These are phyloP conservation scores for Catajapyx aquilonaris DNA, from an alignment of 1,140 invertebrate species.

Conservation along the genomic window DNA sequence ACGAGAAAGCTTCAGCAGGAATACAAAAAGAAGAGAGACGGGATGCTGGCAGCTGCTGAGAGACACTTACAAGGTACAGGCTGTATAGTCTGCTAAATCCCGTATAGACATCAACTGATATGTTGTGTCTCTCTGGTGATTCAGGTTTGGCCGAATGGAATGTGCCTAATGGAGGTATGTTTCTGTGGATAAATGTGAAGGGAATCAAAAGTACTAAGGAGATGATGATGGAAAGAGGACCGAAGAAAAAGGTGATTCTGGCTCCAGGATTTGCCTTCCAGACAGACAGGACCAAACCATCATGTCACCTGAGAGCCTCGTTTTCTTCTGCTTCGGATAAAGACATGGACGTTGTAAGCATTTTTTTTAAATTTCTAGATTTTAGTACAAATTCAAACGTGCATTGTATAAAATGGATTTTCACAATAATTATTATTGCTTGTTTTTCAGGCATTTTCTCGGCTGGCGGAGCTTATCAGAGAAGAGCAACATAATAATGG, in stretches of 20 bases:
- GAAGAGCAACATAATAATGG: too few relatives aligned
- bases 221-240: slow-evolving; percentile 42
- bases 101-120: too few relatives aligned
- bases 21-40: slow-evolving; percentile 39
- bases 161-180: slow-evolving; percentile 46
- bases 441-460: too few relatives aligned
- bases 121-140: too few relatives aligned
- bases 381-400: too few relatives aligned
- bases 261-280: slow-evolving; percentile 47
- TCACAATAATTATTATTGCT: too few relatives aligned
- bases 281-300: slow-evolving; percentile 30
- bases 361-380: too few relatives aligned
- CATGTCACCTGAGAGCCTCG: slow-evolving; percentile 39
- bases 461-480: too few relatives aligned
- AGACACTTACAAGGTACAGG: slow-evolving; percentile 33
- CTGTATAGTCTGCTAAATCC: too few relatives aligned
- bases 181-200: slow-evolving; percentile 49
- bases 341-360: slow-evolving; percentile 35
- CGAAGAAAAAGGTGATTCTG: too few relatives aligned
- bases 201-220: slow-evolving; percentile 44
- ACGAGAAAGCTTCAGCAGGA: slow-evolving; percentile 33
- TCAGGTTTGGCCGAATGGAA: slow-evolving; percentile 40
- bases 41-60: slow-evolving; percentile 33
- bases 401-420: too few relatives aligned
- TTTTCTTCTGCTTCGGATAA: slow-evolving; percentile 38